phyloP scores from a whole-genome alignment of 2,797 vertebrate genomes.

The Nothura maculosa region DNA sequence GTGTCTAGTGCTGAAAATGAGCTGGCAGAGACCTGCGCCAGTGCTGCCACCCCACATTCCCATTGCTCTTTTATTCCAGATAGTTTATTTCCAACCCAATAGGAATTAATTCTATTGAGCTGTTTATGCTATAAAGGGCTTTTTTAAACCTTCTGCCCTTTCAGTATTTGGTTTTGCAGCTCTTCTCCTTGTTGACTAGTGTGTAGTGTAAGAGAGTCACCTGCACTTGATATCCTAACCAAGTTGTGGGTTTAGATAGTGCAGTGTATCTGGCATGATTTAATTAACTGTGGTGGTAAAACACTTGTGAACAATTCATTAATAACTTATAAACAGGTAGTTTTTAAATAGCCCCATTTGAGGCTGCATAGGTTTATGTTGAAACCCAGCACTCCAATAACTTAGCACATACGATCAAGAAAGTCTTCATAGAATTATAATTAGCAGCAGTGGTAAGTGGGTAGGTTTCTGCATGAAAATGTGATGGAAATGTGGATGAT shows the following conservation, averaged over 20 bases:
- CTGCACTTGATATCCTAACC: not conserved
- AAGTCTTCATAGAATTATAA: not conserved
- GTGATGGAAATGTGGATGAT: conserved; percentile 1
- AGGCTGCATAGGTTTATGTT: not conserved
- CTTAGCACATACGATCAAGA: not conserved
- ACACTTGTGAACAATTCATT: conserved; percentile 6
- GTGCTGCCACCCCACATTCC: not conserved
- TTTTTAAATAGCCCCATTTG: not conserved
- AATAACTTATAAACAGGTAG: not conserved
- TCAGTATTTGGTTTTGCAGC: not conserved
- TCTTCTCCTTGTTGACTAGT: not conserved
- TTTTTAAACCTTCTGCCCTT: not conserved
- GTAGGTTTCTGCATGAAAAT: not conserved
- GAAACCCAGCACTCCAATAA: not conserved
- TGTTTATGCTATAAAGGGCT: not conserved
- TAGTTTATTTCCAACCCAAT: not conserved
- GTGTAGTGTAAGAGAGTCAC: not conserved
- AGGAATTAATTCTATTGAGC: not conserved
- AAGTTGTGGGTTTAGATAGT: not conserved
- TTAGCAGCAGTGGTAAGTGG: not conserved
- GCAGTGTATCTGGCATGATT: not conserved
- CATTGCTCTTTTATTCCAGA: not conserved
- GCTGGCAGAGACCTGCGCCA: accelerated
- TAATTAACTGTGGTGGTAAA: conserved; percentile 15
- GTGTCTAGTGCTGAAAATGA: not conserved